Percentiles rank a stretch among this genome's conserved stretches.
phyloP scores from a whole-genome alignment of 92 coral and sea anemone genomes.

The Scolanthus callimorphus region DNA sequence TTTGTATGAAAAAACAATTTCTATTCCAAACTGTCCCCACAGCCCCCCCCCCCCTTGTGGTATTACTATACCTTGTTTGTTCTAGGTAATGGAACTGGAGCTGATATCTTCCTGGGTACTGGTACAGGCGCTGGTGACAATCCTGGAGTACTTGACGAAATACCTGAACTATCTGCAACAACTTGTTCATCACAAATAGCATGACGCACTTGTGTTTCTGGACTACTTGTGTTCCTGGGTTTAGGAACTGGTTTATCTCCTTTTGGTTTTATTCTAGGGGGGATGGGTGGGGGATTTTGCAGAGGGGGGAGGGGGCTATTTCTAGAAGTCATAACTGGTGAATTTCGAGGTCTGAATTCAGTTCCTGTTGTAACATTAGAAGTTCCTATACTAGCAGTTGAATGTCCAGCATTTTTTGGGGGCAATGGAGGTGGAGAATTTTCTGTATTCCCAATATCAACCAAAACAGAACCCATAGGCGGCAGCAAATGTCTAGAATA shows the following conservation, averaged over 20 bases:
- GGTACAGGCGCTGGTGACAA: too few relatives aligned
- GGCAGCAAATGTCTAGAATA: not conserved
- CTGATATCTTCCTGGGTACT: too few relatives aligned
- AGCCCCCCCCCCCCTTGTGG: too few relatives aligned
- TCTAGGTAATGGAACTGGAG: too few relatives aligned
- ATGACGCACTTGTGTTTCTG: too few relatives aligned
- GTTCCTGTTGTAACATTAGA: slow-evolving; percentile 3
- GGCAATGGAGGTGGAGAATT: slow-evolving; percentile 1
- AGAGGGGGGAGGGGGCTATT: slow-evolving; percentile 41
- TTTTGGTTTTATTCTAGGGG: slow-evolving; percentile 14
- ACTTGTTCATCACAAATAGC: too few relatives aligned
- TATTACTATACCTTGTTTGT: too few relatives aligned
- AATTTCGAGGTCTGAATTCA: not conserved
- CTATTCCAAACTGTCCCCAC: too few relatives aligned
- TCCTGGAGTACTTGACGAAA: too few relatives aligned
- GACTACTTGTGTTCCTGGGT: not conserved
- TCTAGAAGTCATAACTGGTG: not conserved
- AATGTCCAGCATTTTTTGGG: not conserved
- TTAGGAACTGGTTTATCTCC: not conserved
- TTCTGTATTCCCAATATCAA: slow-evolving; percentile 10
- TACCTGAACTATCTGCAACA: too few relatives aligned
- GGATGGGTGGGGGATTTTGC: slow-evolving; percentile 39
- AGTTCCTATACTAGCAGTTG: not conserved
- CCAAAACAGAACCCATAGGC: slow-evolving; percentile 21
- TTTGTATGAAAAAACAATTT: slow-evolving; percentile 7